These are phyloP conservation scores for Mesochorus sp. DNA, from an alignment of 2,888 invertebrate genomes.

Conservation along the genomic window DNA sequence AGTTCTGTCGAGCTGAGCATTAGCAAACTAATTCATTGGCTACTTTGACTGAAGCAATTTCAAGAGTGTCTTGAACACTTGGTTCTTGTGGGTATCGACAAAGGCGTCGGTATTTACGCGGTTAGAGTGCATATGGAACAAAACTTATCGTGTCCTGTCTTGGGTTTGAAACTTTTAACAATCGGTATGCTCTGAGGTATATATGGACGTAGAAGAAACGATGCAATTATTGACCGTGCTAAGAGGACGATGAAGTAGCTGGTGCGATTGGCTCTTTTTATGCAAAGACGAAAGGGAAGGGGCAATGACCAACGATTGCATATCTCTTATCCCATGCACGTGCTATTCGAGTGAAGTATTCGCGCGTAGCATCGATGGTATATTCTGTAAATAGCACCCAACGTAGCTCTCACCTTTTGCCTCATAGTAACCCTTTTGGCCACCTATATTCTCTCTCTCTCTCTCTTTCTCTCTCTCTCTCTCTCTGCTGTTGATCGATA, in stretches of 20 bases:
- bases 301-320: slow-evolving; percentile 32
- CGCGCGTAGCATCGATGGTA: slow-evolving; percentile 19
- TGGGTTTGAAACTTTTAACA: not conserved
- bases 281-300: not conserved
- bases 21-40: too few relatives aligned
- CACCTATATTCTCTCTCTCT: too few relatives aligned
- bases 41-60: too few relatives aligned
- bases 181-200: not conserved
- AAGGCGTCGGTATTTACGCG: slow-evolving; percentile 24
- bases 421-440: slow-evolving; percentile 21
- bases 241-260: not conserved
- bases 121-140: not conserved
- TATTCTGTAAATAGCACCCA: slow-evolving; percentile 9
- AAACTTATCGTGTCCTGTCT: not conserved
- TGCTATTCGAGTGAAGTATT: slow-evolving; percentile 49
- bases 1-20: too few relatives aligned
- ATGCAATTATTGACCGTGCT: not conserved
- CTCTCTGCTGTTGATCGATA: slow-evolving; percentile 66
- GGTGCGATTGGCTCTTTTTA: not conserved
- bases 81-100: slow-evolving; percentile 6
- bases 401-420: slow-evolving; percentile 17
- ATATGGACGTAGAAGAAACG: not conserved
- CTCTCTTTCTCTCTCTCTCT: too few relatives aligned
- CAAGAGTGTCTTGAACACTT: too few relatives aligned
- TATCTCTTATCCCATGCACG: slow-evolving; percentile 42